A percentile compares a stretch with the other conserved stretches of the same genome.
Conservation (phyloP, 2,797 vertebrate species). For the Malurus leucopterus region DNA sequence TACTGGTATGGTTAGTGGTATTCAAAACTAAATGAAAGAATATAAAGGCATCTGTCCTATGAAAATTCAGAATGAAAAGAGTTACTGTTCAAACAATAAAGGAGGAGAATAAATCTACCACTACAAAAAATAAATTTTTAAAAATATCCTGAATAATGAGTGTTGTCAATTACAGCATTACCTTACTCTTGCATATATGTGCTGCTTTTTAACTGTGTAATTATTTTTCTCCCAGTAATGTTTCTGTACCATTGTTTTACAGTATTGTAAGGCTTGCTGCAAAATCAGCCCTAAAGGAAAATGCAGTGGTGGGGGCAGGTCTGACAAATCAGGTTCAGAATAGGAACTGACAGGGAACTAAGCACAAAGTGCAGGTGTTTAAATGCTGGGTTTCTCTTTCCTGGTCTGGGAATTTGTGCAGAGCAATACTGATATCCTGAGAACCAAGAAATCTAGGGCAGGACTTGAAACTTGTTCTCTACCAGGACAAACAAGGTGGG, state of each 20-base stretch:
- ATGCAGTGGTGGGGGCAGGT: not conserved
- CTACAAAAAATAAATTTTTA: not conserved
- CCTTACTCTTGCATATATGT: not conserved
- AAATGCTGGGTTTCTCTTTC: not conserved
- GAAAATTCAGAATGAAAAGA: not conserved
- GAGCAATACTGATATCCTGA: not conserved
- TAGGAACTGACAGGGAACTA: not conserved
- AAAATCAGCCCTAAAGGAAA: not conserved
- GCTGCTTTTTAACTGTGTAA: not conserved
- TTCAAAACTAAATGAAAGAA: not conserved
- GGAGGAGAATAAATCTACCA: not conserved
- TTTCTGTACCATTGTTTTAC: not conserved
- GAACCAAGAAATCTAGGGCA: not conserved
- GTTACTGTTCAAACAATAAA: not conserved
- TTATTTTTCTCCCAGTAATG: not conserved
- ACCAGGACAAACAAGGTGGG: not conserved
- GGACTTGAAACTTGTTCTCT: not conserved
- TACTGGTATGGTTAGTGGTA: not conserved
- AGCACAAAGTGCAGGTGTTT: not conserved
- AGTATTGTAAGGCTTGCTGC: not conserved
- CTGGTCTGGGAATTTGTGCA: not conserved
- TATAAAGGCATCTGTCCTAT: not conserved
- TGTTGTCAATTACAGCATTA: not conserved
- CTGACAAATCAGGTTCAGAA: not conserved
- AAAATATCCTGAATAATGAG: not conserved